These are phyloP conservation scores for Pollenia angustigena DNA, from an alignment of 2,888 invertebrate species.

Conservation along the genomic window DNA sequence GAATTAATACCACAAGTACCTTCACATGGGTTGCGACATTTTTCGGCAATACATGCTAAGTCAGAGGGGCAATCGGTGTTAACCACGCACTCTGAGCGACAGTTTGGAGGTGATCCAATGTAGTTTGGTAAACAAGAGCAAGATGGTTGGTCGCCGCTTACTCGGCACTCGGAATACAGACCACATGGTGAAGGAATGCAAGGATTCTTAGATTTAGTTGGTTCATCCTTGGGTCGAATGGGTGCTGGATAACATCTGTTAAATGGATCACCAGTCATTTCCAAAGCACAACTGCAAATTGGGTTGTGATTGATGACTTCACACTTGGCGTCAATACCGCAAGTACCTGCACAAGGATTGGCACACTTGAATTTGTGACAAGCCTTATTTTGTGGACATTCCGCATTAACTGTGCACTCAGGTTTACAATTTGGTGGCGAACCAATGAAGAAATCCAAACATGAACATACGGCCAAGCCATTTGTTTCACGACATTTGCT, in stretches of 20 bases:
- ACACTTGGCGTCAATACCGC: conserved; percentile 91
- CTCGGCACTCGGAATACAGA: conserved; percentile 88
- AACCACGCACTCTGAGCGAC: conserved; percentile 87
- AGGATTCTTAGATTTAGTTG: conserved; percentile 84
- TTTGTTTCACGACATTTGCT: conserved; percentile 90
- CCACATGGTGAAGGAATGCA: conserved; percentile 91
- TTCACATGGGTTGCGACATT: conserved; percentile 89
- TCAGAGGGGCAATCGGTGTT: conserved; percentile 88
- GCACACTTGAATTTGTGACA: conserved; percentile 92
- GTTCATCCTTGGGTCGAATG: conserved; percentile 77
- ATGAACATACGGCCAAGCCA: conserved; percentile 91
- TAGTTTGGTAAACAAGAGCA: conserved; percentile 88
- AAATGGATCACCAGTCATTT: conserved; percentile 92
- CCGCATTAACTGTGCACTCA: conserved; percentile 92
- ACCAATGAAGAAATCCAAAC: conserved; percentile 89
- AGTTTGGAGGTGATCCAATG: conserved; percentile 89
- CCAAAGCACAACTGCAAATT: conserved; percentile 90
- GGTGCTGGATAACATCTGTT: conserved; percentile 87
- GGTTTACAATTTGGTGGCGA: conserved; percentile 92
- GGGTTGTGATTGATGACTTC: conserved; percentile 93
- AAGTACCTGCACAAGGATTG: conserved; percentile 93
- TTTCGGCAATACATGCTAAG: conserved; percentile 89
- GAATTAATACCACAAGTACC: conserved; percentile 90
- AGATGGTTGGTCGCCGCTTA: conserved; percentile 86
- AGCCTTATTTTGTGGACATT: conserved; percentile 91